Conservation (phyloP, 2,888 invertebrate genomes). For the Atherix ibis region DNA sequence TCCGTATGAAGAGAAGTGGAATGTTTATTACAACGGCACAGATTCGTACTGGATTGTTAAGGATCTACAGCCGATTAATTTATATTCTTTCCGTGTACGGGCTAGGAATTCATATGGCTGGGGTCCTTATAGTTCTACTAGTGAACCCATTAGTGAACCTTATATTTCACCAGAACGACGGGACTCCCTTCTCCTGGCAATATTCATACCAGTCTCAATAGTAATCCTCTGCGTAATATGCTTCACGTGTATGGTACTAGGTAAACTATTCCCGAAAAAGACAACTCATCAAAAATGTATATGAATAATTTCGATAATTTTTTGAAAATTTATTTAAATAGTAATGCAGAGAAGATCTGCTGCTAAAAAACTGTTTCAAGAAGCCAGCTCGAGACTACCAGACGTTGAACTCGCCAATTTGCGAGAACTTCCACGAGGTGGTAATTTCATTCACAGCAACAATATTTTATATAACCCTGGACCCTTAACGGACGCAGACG, state of each 20-base stretch:
- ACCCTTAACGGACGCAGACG: slow-evolving; percentile 56
- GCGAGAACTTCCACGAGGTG: slow-evolving; percentile 55
- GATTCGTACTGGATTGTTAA: slow-evolving; percentile 70
- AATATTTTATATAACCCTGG: slow-evolving; percentile 63
- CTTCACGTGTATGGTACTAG: slow-evolving; percentile 20
- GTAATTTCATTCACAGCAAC: slow-evolving; percentile 62
- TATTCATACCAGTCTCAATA: slow-evolving; percentile 41
- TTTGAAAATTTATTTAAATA: too few relatives aligned
- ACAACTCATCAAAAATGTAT: too few relatives aligned
- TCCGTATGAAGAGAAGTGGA: slow-evolving; percentile 40
- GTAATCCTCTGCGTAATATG: slow-evolving; percentile 25
- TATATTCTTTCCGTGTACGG: slow-evolving; percentile 58
- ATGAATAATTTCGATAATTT: background rate
- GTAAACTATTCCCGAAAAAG: slow-evolving; percentile 20
- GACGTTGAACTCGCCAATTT: slow-evolving; percentile 78
- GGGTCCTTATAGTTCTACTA: slow-evolving; percentile 58
- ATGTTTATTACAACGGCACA: slow-evolving; percentile 57
- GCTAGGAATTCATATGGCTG: slow-evolving; percentile 70
- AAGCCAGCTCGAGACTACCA: slow-evolving; percentile 39
- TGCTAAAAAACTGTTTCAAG: slow-evolving; percentile 52
- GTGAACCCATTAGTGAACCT: slow-evolving; percentile 35
- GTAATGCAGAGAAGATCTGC: slow-evolving; percentile 47
- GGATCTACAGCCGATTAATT: slow-evolving; percentile 39
- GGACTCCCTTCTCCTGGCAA: slow-evolving; percentile 41
- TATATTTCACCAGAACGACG: slow-evolving; percentile 27